Evolutionary conservation across 2,888 invertebrate species (phyloP).

Genomic region (Epinotia demarniana): DNA sequence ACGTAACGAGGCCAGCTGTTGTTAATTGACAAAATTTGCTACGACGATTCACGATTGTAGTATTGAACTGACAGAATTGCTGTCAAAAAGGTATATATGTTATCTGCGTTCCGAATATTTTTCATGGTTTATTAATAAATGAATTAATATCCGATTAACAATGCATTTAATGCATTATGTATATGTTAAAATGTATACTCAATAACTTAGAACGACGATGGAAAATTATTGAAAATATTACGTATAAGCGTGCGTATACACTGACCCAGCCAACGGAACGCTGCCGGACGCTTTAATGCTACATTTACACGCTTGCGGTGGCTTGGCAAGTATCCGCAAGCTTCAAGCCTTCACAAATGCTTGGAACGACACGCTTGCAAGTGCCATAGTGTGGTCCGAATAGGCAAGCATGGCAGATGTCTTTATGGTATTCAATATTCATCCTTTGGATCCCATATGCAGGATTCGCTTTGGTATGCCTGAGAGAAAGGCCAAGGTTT

Average conservation of each 20-base stretch:
- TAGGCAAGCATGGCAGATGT: too few species aligned
- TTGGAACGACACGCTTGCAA: too few species aligned
- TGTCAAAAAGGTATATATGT: slow-evolving; percentile 36
- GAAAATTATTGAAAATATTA: too few species aligned
- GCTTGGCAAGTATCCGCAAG: too few species aligned
- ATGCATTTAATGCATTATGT: too few species aligned
- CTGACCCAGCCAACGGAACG: background rate
- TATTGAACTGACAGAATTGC: slow-evolving; percentile 44
- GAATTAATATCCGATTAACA: background rate
- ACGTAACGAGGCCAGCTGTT: slow-evolving; percentile 74
- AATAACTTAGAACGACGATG: background rate
- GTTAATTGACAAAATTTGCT: slow-evolving; percentile 71
- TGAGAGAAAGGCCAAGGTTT: too few species aligned
- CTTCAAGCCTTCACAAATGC: too few species aligned
- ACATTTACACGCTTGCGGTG: too few species aligned
- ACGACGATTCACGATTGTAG: slow-evolving; percentile 54
- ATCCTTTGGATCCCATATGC: too few species aligned
- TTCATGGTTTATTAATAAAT: background rate
- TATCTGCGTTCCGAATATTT: slow-evolving; percentile 21
- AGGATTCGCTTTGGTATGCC: too few species aligned
- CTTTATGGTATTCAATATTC: too few species aligned
- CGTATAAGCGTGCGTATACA: background rate
- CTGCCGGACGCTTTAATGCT: background rate
- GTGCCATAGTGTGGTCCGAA: too few species aligned
- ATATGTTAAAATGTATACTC: background rate